These are phyloP conservation scores for Pogona vitticeps DNA, from an alignment of 2,113 vertebrate species.

Conservation along the genomic window DNA sequence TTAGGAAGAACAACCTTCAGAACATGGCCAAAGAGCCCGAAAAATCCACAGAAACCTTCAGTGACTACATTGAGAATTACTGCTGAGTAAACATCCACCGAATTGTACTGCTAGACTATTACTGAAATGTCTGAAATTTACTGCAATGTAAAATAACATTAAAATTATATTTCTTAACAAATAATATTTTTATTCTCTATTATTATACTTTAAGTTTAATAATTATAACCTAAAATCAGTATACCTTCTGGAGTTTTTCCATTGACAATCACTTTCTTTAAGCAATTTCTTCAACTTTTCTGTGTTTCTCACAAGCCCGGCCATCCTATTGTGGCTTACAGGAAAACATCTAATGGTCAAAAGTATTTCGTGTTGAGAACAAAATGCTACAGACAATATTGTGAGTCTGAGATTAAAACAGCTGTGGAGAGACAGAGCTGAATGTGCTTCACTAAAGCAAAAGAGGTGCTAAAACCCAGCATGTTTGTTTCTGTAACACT, in stretches of 20 bases:
- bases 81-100: too few relatives aligned
- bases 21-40: too few relatives aligned
- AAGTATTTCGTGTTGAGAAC: background rate
- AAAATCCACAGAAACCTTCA: too few relatives aligned
- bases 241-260: background rate
- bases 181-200: too few relatives aligned
- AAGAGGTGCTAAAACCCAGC: background rate
- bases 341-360: background rate
- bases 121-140: too few relatives aligned
- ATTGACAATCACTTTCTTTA: too few relatives aligned
- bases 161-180: background rate
- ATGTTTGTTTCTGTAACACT: conserved; percentile 7
- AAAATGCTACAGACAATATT: background rate
- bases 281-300: too few relatives aligned
- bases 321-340: too few relatives aligned
- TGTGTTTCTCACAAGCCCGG: background rate
- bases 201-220: background rate
- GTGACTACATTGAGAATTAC: too few relatives aligned
- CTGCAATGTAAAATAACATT: too few relatives aligned
- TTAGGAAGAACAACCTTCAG: too few relatives aligned
- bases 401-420: background rate
- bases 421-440: background rate
- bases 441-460: background rate
- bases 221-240: background rate
- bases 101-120: too few relatives aligned